Evolutionary conservation across 2,888 invertebrate species (phyloP).

Genomic region (Isoperla grammatica): DNA sequence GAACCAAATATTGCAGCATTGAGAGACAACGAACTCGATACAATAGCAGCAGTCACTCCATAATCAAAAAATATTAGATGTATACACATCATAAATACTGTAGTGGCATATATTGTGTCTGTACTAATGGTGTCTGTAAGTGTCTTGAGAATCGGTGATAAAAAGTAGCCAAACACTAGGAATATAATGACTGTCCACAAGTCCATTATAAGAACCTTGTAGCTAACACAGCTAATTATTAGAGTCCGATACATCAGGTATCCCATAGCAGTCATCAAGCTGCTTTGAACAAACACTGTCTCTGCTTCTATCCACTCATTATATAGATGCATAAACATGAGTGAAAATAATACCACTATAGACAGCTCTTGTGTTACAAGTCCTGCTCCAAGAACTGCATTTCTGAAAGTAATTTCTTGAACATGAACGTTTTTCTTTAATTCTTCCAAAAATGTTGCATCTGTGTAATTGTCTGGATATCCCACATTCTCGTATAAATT

Average conservation of each 20-base stretch:
- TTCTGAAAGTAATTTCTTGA: conserved; percentile 61
- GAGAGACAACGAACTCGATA: conserved; percentile 85
- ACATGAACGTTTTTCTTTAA: conserved; percentile 76
- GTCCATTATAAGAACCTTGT: conserved; percentile 49
- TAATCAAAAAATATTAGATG: conserved; percentile 94
- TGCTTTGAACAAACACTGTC: conserved; percentile 54
- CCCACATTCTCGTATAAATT: conserved; percentile 83
- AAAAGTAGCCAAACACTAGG: conserved; percentile 76
- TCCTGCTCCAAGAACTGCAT: conserved; percentile 70
- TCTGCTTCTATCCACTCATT: conserved; percentile 61
- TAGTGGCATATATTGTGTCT: conserved; percentile 93
- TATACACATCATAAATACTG: conserved; percentile 77
- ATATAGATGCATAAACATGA: conserved; percentile 67
- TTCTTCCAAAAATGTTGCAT: conserved; percentile 77
- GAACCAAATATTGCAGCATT: conserved; percentile 95
- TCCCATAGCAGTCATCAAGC: conserved; percentile 52
- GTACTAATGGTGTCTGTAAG: conserved; percentile 95
- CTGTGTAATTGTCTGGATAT: conserved; percentile 90
- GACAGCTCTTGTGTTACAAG: conserved; percentile 76
- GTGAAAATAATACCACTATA: conserved; percentile 64
- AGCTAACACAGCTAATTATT: conserved; percentile 12
- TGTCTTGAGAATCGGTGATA: conserved; percentile 89
- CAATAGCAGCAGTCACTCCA: conserved; percentile 77
- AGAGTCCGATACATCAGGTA: conserved; percentile 52
- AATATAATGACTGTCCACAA: conserved; percentile 75